Base-by-base conservation (phyloP, 2,113 vertebrate genomes). In the Tyto alba region DNA sequence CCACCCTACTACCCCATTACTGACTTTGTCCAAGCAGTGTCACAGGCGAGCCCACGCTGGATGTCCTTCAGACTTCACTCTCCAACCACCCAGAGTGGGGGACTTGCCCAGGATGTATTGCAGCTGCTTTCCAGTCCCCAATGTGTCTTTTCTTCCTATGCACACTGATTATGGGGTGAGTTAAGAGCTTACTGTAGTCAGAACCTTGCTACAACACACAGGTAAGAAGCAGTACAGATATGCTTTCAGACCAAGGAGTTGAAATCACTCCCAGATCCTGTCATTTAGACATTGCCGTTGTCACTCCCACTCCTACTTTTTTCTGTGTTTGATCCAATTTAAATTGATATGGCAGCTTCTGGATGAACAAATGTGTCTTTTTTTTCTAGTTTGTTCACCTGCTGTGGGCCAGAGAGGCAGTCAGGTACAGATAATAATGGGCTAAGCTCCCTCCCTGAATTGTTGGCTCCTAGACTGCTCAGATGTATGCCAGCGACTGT, bases 131-230 rank as follows among this genome's bases (percentile, higher is more conserved):
- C 17, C 36, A 72, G 36, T 21, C 29, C 41, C 41, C 41, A 55
- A 1, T 26, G 26, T 56, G 34, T 62, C 40, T 80, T 66, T 92
- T 62, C 34, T 77, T 16, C 16, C 21, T 25, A 34, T 19, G 18
- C 30, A 57, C 22, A 45, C 47, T 40, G 34, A 52, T 20, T 45
- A 68, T 10, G 14, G 43, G 29, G 20, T 15, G 10, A 73, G 19
- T 34, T 74, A 69, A 83, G 34, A 56, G 21, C 14, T 92, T 50
- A 43, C 1, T 66, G 19, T 32, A 66, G 38, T 56, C 45, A 57
- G 85, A 71, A n/a, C 27, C 36, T 71, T 2, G 0, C 68, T 59
- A 25, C 1, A 3, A 78, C 32, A 57, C 32, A 57, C 0, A 69
- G 15, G 17, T 43, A 72, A 82, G 43, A 78, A 75, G 47, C 17